These are phyloP conservation scores for Charanyca ferruginea DNA, from an alignment of 2,888 invertebrate species.

Conservation along the genomic window DNA sequence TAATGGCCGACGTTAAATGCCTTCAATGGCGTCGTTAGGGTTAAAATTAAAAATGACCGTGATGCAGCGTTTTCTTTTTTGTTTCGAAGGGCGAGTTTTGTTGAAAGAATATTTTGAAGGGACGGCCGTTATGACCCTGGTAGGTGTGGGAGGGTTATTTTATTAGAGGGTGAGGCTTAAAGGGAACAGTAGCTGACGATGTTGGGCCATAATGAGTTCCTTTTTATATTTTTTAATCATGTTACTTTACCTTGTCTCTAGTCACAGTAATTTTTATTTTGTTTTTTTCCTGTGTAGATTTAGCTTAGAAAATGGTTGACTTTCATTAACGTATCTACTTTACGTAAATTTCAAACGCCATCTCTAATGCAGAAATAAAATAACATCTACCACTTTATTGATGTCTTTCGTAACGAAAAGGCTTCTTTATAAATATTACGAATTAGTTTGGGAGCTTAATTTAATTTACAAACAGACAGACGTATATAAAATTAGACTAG, in stretches of 20 bases:
- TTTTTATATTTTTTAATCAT: conserved; percentile 83
- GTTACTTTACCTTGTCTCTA: conserved; percentile 74
- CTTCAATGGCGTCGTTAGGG: conserved; percentile 89
- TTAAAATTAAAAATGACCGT: conserved; percentile 90
- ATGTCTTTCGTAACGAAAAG: neutral
- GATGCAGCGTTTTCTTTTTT: conserved; percentile 90
- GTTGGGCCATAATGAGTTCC: conserved; percentile 86
- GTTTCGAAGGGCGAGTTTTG: conserved; percentile 82
- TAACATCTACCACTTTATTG: neutral
- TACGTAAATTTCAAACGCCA: neutral
- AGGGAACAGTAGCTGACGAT: conserved; percentile 80
- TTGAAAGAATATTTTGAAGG: conserved; percentile 89
- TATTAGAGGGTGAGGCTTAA: conserved; percentile 77
- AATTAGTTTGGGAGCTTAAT: conserved; percentile 4
- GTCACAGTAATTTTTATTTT: conserved; percentile 47
- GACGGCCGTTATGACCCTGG: conserved; percentile 81
- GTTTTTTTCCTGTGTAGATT: conserved; percentile 15
- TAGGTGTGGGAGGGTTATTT: conserved; percentile 86
- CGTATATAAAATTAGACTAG: conserved; percentile 31
- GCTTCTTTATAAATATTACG: conserved; percentile 3
- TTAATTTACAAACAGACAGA: conserved; percentile 11
- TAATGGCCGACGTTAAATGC: conserved; percentile 86
- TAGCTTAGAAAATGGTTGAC: conserved; percentile 5
- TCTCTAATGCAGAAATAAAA: neutral
- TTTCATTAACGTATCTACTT: conserved; percentile 4